Evolutionary conservation across 2,888 invertebrate species (phyloP), one percentile per base, ranked within the genome.

Genomic region (Limenitis arthemis): DNA sequence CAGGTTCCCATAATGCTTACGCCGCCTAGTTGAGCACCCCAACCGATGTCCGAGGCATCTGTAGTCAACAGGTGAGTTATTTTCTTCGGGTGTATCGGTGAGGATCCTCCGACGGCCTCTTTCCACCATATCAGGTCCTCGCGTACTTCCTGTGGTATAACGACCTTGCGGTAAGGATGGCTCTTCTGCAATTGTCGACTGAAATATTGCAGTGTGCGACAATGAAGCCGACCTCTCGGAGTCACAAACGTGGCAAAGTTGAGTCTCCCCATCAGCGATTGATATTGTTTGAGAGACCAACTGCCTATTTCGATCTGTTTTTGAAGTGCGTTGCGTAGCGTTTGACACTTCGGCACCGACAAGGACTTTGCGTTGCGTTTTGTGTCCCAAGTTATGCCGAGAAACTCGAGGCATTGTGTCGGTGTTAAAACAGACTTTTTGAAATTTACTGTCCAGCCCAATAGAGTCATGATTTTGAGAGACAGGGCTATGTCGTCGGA

Each of bases 361-460:
- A 59, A 20, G 47, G 58, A 58, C 53, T 54, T 57, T 7, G 49
- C 12, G 38, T 63, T 63, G 49, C 9, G 37, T 41, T 44, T 37
- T 38, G 58, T 60, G 42, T 61, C 51, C 60, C 59, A 60, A 4
- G 49, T 56, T 8, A 61, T 48, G 32, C 61, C 61, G 7, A 63
- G 56, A 20, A 20, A 20, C 20, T 20, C 20, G 20, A 20, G 20
- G 20, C 20, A 20, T 20, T 20, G 20, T 20, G 56, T 55, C 43
- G 60, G 57, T 47, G 41, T 46, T 34, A 54, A 39, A 30, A 59
- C 47, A 40, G 58, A 62, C 20, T 63, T 62, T 30, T 51, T 39
- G 31, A 33, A 40, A 37, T 61, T 61, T 7, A 60, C 46, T 12
- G 40, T 51, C 61, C 59, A 60, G 5, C 59, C 59, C n/a, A 61